Percentiles rank a stretch among this genome's conserved stretches.
phyloP scores from a whole-genome alignment of 2,113 vertebrate species.

The Lampris megalopsis region DNA sequence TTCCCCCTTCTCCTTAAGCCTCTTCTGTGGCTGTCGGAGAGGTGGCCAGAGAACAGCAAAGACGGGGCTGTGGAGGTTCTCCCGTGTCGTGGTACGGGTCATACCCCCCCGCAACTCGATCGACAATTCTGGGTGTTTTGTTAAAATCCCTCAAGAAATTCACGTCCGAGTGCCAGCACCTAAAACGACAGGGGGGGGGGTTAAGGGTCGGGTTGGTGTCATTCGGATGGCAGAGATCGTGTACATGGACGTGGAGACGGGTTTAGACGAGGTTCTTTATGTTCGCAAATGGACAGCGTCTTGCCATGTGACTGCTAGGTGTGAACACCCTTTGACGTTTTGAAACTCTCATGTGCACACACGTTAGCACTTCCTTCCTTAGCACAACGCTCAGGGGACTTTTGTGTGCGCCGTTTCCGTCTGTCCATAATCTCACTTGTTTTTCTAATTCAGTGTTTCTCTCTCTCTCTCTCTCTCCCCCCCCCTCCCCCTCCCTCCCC shows the following conservation, averaged over 20 bases:
- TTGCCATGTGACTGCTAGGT: slow-evolving; percentile 24
- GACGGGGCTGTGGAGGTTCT: background rate
- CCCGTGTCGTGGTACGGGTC: slow-evolving; percentile 9
- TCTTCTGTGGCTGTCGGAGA: background rate
- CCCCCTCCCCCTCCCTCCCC: background rate
- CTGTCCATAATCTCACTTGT: slow-evolving; percentile 63
- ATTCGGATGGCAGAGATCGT: slow-evolving; percentile 29
- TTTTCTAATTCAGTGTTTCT: slow-evolving; percentile 35
- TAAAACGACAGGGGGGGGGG: background rate
- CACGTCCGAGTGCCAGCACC: background rate
- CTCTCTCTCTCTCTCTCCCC: slow-evolving; percentile 16
- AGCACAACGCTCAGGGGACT: slow-evolving; percentile 73
- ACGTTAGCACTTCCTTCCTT: slow-evolving; percentile 83
- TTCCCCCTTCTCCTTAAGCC: slow-evolving; percentile 18
- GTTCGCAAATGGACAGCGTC: slow-evolving; percentile 29
- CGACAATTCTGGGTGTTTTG: slow-evolving; percentile 26
- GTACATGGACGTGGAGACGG: background rate
- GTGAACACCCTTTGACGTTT: slow-evolving; percentile 39
- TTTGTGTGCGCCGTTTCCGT: slow-evolving; percentile 62
- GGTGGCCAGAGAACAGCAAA: slow-evolving; percentile 4
- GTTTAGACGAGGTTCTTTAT: background rate
- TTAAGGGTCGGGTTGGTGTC: too few relatives aligned
- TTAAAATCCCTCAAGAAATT: slow-evolving; percentile 27
- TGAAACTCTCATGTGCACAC: slow-evolving; percentile 66
- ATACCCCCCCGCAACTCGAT: slow-evolving; percentile 15